Conservation (phyloP, 2,113 vertebrate genomes). For the Myotis brandtii region DNA sequence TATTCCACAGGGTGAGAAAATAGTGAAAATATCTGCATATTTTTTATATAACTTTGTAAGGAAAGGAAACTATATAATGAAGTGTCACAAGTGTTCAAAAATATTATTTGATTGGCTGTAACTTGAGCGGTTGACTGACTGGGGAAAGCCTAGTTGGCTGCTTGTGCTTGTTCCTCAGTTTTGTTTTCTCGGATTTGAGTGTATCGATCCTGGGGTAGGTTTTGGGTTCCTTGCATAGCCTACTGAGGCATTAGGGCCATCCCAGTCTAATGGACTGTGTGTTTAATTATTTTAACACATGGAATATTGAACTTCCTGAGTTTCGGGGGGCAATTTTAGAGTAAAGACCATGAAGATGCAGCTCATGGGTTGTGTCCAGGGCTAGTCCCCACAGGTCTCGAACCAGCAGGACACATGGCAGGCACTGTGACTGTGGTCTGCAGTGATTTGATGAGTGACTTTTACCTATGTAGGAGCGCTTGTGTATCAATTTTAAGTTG, state of each 20-base stretch:
- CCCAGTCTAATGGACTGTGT: too few species aligned
- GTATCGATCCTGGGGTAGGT: not conserved
- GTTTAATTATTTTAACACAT: fast-evolving
- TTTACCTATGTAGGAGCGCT: fast-evolving
- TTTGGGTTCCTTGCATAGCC: not conserved
- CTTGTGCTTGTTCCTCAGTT: not conserved
- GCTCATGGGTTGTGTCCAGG: not conserved
- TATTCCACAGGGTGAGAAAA: not conserved
- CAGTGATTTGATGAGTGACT: too few species aligned
- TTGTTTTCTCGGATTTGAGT: not conserved
- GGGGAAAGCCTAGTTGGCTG: not conserved
- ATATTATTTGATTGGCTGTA: not conserved
- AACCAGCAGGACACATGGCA: fast-evolving
- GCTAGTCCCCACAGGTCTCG: not conserved
- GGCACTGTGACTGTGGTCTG: not conserved
- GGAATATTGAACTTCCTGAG: not conserved
- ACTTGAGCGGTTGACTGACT: not conserved
- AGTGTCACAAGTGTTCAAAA: not conserved
- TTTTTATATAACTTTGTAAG: not conserved
- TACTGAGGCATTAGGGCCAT: not conserved
- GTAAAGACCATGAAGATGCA: not conserved
- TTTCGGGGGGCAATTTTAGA: not conserved
- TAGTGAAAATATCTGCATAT: not conserved
- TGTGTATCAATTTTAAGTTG: not conserved
- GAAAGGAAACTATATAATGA: not conserved